Evolutionary conservation across 1,140 invertebrate genomes (phyloP), one percentile per base, ranked within the genome.

Genomic region (Metaphire vulgaris): DNA sequence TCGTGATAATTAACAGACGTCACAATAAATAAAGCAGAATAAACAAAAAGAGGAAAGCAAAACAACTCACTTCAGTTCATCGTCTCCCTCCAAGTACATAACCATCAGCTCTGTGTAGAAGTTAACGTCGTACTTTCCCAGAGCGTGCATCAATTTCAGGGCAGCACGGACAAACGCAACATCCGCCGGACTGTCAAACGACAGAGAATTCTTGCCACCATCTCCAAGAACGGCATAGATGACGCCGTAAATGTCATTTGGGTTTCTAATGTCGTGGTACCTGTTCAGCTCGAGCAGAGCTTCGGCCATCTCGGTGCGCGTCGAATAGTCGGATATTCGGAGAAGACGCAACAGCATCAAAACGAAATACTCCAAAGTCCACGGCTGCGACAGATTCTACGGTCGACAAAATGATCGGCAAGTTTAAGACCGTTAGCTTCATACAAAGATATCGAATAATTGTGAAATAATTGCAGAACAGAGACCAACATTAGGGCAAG

Each of bases 341-440:
- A 86, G 64, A 28, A 83, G 74, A 32, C 80, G 77, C 15, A 80
- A 74, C 33, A 86, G 74, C 80, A 80, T 80, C 31, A 76, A 79
- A 29, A 81, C 78, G 78, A 86, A 83, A 56, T 77, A 79, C 66
- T 83, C 81, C 12, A 80, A 76, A 0, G 81, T 81, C 84, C 84
- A 85, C 30, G 84, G 84, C 68, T 85, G 85, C 6, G 83, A 82
- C 67, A 84, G 72, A n/a, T 80, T 84, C 84, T 85, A 77, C 30
- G 74, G 77, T 67, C 66, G n/a, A n/a, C n/a, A n/a, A n/a, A n/a
- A n/a, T n/a, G n/a, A n/a, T n/a, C n/a, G n/a, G n/a, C n/a, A n/a
- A n/a, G n/a, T n/a, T n/a, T n/a, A n/a, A n/a, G n/a, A n/a, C n/a
- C n/a, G n/a, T n/a, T n/a, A n/a, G n/a, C n/a, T n/a, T n/a, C n/a